Conservation (phyloP, 2,113 vertebrate genomes). For the Nerophis lumbriciformis region DNA sequence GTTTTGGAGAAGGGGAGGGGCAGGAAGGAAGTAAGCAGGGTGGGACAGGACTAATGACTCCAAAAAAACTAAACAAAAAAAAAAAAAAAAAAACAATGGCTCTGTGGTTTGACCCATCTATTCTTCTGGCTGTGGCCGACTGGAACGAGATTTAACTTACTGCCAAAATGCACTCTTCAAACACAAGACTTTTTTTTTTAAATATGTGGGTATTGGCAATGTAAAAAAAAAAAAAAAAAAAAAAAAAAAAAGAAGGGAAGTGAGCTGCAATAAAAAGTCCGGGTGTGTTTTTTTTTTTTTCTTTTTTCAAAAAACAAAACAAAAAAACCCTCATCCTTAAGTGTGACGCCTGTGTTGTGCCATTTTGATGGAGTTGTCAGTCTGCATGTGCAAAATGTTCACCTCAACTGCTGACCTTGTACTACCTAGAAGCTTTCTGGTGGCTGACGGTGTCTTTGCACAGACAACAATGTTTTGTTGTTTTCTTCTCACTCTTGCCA, state of each 20-base stretch:
- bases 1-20: conserved; percentile 22
- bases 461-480: conserved; percentile 11
- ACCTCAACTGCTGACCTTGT: conserved; percentile 50
- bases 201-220: conserved; percentile 42
- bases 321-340: conserved; percentile 50
- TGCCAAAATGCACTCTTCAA: conserved; percentile 79
- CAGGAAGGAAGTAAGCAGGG: conserved; percentile 58
- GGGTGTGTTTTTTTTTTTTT: conserved; percentile 57
- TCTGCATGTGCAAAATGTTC: conserved; percentile 71
- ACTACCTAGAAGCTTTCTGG: conserved; percentile 52
- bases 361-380: conserved; percentile 64
- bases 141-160: conserved; percentile 65
- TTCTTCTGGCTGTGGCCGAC: conserved; percentile 21
- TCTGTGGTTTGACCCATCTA: conserved; percentile 47
- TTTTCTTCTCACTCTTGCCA: conserved; percentile 30
- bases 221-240: conserved; percentile 39
- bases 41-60: conserved; percentile 47
- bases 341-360: conserved; percentile 63
- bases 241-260: conserved; percentile 30
- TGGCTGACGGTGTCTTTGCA: conserved; percentile 41
- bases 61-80: not conserved
- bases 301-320: conserved; percentile 37
- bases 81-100: conserved; percentile 33
- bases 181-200: conserved; percentile 50
- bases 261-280: conserved; percentile 72